Base-by-base conservation (phyloP, 2,888 invertebrate species). In the Iphiclides podalirius region DNA sequence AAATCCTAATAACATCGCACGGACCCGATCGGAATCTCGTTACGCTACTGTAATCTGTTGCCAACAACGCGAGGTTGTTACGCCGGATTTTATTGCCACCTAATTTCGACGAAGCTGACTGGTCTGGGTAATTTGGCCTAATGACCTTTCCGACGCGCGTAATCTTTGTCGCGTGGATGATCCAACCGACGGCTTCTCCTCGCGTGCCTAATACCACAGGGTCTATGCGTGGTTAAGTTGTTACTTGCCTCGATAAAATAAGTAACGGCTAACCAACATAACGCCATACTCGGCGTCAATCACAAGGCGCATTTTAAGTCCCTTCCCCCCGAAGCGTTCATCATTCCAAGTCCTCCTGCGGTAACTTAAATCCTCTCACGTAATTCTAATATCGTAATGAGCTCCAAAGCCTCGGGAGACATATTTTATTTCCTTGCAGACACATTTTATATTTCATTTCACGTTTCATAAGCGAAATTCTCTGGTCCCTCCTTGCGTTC, bases 401-500 rank as follows among this genome's bases (percentile, higher is more conserved):
- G 82, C 81, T 77, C 71, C 67, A 70, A 77, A 82, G 77, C 79
- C 77, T 75, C 70, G 11, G 60, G 59, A 66, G 81, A 82, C 83
- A 82, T 83, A 82, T 86, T 84, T 86, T 86, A 86, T 85, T 85
- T 83, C 74, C 72, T 74, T 70, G 72, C 74, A 72, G 79, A 82
- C 75, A 78, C 73, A 77, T 81, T 89, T 88, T 85, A 85, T 83
- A 79, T 89, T 89, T 87, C 88, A 86, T 87, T 88, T 72, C 88
- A 87, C 88, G 88, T 89, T 84, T 84, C 85, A 81, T 80, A 84
- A 82, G 80, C 75, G 66, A 78, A 79, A 81, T 86, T 87, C 81
- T 81, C 84, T 77, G 82, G 77, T 72, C 79, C 85, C 85, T 82
- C 74, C 73, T 75, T 77, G 78, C 76, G 75, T 83, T 86, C 79